phyloP scores from a whole-genome alignment of 53 echinoderm and acorn worm species.

The Astropecten irregularis region DNA sequence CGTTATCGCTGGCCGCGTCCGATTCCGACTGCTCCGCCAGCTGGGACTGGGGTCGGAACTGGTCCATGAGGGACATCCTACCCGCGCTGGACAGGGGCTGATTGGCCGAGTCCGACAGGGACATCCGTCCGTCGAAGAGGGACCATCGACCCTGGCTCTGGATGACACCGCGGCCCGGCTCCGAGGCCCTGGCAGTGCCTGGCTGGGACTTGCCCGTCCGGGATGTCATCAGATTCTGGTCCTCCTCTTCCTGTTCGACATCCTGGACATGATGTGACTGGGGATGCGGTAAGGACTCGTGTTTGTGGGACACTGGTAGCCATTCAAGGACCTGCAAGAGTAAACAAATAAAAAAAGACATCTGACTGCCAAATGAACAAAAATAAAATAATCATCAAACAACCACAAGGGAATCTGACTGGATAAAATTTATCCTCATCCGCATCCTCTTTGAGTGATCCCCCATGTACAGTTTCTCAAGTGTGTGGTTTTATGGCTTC shows the following conservation, averaged over 20 bases:
- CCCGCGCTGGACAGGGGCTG: conserved; percentile 57
- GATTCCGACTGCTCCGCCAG: conserved; percentile 49
- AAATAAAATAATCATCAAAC: too few species aligned
- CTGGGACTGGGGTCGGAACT: conserved; percentile 45
- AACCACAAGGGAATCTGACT: too few species aligned
- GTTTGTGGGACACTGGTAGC: conserved; percentile 81
- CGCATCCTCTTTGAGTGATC: too few species aligned
- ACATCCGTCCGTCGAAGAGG: conserved; percentile 68
- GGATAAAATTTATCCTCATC: too few species aligned
- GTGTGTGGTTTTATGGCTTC: too few species aligned
- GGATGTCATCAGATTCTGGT: not conserved
- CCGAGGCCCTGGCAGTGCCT: conserved; percentile 6
- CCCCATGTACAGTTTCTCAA: too few species aligned
- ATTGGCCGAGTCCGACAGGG: conserved; percentile 19
- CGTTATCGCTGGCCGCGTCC: conserved; percentile 19
- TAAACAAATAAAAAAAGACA: not conserved
- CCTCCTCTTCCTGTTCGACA: not conserved
- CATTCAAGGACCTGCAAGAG: conserved; percentile 80
- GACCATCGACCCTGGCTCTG: conserved; percentile 76
- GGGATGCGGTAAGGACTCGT: conserved; percentile 60
- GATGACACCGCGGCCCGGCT: conserved; percentile 30
- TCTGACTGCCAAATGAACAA: not conserved
- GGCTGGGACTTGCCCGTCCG: not conserved
- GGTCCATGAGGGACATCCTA: conserved; percentile 62
- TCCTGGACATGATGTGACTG: conserved; percentile 4